Evolutionary conservation across 2,113 vertebrate species (phyloP), one percentile per base, ranked within the genome.

Genomic region (Rutilus rutilus): DNA sequence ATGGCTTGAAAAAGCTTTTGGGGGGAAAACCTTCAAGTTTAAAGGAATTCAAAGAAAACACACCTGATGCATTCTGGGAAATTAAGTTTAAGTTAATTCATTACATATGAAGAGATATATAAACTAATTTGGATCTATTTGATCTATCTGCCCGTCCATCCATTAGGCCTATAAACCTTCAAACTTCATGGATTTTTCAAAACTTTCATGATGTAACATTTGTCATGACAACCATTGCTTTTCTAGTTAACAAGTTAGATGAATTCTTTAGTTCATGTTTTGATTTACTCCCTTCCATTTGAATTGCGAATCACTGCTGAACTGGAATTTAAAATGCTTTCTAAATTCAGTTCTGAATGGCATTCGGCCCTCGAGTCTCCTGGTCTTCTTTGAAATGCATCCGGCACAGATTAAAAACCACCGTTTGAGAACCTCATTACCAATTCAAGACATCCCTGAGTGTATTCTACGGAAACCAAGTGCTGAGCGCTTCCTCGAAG

Each of bases 401-500:
- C 59, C 23, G 2, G 11, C 33, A 5, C 39, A 65, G 39, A 81
- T 65, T 47, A 65, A 75, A 75, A 75, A 60, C 7, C 33, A 45
- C 39, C 14, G 0, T 64, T 27, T 80, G 23, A 64, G n/a, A 36
- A n/a, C 25, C 27, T 71, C 25, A 54, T 82, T 33, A 82, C 62
- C n/a, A n/a, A 71, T 33, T 69, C 80, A 6, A 82, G 67, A 54
- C 2, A 23, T 82, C 64, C 42, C 64, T 33, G 62, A 69, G 64
- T 6, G 60, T 11, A 65, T 65, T 65, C 23, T 50, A 65, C 15
- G 42, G 42, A 82, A 82, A 67, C 19, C 39, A 79, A 27, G 33
- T 25, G 10, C 33, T n/a, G 60, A 75, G 36, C 7, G 42, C 45
- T 89, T 87, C 60, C 73, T 77, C 57, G n/a, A 69, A 2, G 21